Evolutionary conservation across 1,140 invertebrate species (phyloP), one percentile per base, ranked within the genome.

Genomic region (Aleiodes sp.): DNA sequence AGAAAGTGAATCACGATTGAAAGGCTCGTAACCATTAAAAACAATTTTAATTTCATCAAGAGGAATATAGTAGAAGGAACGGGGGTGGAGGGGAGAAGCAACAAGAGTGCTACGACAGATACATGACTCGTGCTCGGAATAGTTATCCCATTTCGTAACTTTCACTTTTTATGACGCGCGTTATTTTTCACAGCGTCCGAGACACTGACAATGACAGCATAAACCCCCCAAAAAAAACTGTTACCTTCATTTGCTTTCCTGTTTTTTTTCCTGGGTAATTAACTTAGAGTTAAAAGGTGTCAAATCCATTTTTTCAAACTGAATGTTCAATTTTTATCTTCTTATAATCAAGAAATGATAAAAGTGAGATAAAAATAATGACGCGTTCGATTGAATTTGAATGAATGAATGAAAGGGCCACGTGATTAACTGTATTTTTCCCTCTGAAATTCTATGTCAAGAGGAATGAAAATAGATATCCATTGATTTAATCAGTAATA

Each of bases 61-160:
- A 24, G 46, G 21, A 2, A 52, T n/a, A n/a, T 52, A 24, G 46
- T 52, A 52, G 46, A 24, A 24, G 46, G 46, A 21, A 9, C 21
- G n/a, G n/a, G n/a, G n/a, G n/a, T n/a, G n/a, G n/a, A n/a, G n/a
- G n/a, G n/a, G n/a, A n/a, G n/a, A n/a, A n/a, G n/a, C n/a, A n/a
- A n/a, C n/a, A n/a, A n/a, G n/a, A n/a, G n/a, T n/a, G n/a, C n/a
- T n/a, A n/a, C n/a, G n/a, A n/a, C n/a, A n/a, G n/a, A n/a, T n/a
- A 26, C 16, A 24, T 41, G 46, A n/a, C 65, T 70, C 68, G 72
- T 73, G 72, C 68, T 29, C 37, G 56, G 72, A 73, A 73, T 73
- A 73, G 52, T 73, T 68, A 73, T 63, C 62, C 72, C 68, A 73
- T 70, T 59, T 70, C 64, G 68, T 73, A 46, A 73, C 71, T 73